Percentiles rank a stretch among this genome's conserved stretches.
These are phyloP conservation scores for Arvicola amphibius DNA, from an alignment of 2,797 vertebrate species.

Conservation along the genomic window DNA sequence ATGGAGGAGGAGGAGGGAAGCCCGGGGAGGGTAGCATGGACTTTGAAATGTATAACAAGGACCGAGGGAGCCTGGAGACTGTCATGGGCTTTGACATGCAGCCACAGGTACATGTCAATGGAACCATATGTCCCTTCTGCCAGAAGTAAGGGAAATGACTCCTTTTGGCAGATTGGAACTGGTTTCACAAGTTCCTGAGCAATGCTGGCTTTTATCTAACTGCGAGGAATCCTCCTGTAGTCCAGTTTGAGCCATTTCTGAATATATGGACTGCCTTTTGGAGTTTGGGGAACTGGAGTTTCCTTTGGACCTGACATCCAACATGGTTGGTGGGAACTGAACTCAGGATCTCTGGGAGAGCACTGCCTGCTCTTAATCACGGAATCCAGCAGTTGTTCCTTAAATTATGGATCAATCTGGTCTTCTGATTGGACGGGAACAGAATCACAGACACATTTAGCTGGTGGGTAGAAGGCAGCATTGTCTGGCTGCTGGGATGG, in stretches of 20 bases:
- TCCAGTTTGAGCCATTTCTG: not conserved
- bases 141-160: not conserved
- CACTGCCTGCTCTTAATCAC: not conserved
- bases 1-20: not conserved
- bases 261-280: not conserved
- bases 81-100: not conserved
- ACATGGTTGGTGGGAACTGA: not conserved
- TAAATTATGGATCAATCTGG: rapidly evolving
- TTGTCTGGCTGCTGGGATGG: not conserved
- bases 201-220: not conserved
- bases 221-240: not conserved
- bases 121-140: not conserved
- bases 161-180: not conserved
- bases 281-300: not conserved
- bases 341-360: not conserved
- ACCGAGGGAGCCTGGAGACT: not conserved
- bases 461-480: not conserved
- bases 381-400: no score
- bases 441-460: rapidly evolving
- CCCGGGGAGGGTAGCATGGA: not conserved
- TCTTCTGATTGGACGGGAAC: not conserved
- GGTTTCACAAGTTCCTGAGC: not conserved
- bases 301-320: not conserved
- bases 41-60: not conserved
- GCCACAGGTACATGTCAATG: not conserved